Conservation (phyloP, 2,113 vertebrate species). For the Thunnus maccoyii region DNA sequence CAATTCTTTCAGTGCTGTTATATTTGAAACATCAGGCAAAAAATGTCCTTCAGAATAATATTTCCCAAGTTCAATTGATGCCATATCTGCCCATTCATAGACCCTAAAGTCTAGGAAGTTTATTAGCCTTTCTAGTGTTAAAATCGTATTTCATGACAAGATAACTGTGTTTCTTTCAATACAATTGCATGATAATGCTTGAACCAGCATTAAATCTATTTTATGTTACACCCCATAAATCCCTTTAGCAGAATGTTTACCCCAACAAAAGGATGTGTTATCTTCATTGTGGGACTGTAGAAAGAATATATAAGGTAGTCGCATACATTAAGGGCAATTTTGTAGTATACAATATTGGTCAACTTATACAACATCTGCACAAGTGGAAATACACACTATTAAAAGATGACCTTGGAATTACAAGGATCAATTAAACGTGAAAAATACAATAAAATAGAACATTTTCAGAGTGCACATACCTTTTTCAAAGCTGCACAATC, state of each 20-base stretch:
- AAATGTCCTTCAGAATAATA: constrained; percentile 13
- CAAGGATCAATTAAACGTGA: neutral
- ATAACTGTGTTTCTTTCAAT: neutral
- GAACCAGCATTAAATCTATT: constrained; percentile 19
- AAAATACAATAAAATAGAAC: neutral
- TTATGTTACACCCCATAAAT: constrained; percentile 32
- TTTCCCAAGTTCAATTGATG: constrained; percentile 18
- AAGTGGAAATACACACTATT: constrained; percentile 1
- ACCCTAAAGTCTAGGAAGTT: constrained; percentile 2
- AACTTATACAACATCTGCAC: neutral
- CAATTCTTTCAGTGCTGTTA: neutral
- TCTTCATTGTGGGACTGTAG: neutral
- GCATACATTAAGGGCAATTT: neutral
- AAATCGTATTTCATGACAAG: constrained; percentile 35
- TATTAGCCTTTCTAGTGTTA: constrained; percentile 28
- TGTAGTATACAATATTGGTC: neutral
- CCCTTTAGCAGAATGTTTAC: constrained; percentile 5
- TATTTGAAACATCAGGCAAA: constrained; percentile 19
- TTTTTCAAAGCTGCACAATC: neutral
- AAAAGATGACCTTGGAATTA: constrained; percentile 9
- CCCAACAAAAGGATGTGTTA: constrained; percentile 15
- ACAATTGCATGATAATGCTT: constrained; percentile 5
- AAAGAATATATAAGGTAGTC: neutral
- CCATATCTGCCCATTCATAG: constrained; percentile 12
- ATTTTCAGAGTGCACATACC: too few species aligned